Evolutionary conservation across 2,888 invertebrate species (phyloP).

Genomic region (Andrena flavipes): DNA sequence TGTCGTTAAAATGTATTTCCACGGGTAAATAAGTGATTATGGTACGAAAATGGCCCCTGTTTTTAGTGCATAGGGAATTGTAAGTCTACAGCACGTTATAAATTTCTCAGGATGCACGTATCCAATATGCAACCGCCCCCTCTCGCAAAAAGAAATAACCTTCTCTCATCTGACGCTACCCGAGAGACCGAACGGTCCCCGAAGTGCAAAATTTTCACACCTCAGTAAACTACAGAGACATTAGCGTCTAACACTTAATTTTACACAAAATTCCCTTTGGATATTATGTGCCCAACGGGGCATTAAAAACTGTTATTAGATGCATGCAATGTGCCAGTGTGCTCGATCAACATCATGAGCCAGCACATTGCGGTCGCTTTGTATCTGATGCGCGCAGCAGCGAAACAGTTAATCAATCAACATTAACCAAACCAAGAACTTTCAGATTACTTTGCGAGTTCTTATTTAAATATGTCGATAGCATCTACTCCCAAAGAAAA

Average conservation of each 20-base stretch:
- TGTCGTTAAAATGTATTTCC: too few relatives aligned
- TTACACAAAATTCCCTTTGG: background rate
- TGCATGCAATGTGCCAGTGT: background rate
- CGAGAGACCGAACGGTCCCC: too few relatives aligned
- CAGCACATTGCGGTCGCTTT: background rate
- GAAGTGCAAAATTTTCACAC: too few relatives aligned
- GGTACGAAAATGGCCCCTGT: too few relatives aligned
- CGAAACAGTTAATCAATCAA: constrained; percentile 27
- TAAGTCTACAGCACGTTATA: too few relatives aligned
- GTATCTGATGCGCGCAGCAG: background rate
- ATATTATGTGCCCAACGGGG: background rate
- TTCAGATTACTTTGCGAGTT: constrained; percentile 10
- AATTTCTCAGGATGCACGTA: too few relatives aligned
- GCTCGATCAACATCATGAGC: constrained; percentile 7
- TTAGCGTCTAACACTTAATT: background rate
- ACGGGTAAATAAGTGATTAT: too few relatives aligned
- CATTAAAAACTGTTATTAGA: constrained; percentile 23
- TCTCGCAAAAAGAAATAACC: too few relatives aligned
- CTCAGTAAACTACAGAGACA: too few relatives aligned
- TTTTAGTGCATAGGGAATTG: too few relatives aligned
- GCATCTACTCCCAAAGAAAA: background rate
- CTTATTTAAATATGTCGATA: constrained; percentile 8
- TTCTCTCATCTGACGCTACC: too few relatives aligned
- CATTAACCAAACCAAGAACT: constrained; percentile 29
- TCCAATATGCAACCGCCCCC: too few relatives aligned